These are phyloP conservation scores for Chrysochloris asiatica DNA, from an alignment of 2,113 vertebrate species.

Conservation along the genomic window DNA sequence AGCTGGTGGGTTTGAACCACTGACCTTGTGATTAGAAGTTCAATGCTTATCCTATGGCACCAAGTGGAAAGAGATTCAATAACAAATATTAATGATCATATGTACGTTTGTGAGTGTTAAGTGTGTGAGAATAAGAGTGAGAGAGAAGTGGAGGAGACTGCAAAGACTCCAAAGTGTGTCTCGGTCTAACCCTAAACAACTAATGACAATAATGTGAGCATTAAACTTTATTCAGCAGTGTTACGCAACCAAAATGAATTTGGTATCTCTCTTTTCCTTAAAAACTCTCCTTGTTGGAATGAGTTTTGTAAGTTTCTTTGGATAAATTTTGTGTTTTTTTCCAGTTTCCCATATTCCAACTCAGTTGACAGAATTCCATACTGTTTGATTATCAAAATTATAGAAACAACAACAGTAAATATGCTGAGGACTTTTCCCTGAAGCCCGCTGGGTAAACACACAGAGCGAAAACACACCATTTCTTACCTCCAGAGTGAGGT, in stretches of 20 bases:
- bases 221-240: background rate
- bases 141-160: background rate
- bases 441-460: constrained; percentile 32
- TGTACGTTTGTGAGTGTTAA: background rate
- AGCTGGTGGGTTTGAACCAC: no score
- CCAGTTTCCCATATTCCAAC: background rate
- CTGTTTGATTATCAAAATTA: background rate
- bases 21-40: no score
- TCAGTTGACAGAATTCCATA: background rate
- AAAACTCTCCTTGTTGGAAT: background rate
- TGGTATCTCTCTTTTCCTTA: background rate
- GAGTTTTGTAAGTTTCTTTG: background rate
- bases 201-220: background rate
- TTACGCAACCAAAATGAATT: background rate
- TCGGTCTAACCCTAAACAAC: background rate
- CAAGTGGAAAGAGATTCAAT: background rate
- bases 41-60: no score
- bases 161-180: background rate
- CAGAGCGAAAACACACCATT: background rate
- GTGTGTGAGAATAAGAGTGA: background rate
- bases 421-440: background rate
- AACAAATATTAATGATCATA: background rate
- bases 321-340: background rate
- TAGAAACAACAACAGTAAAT: background rate
- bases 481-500: constrained; percentile 91